These are phyloP conservation scores for Pelodytes ibericus DNA, from an alignment of 2,797 vertebrate genomes.

Conservation along the genomic window DNA sequence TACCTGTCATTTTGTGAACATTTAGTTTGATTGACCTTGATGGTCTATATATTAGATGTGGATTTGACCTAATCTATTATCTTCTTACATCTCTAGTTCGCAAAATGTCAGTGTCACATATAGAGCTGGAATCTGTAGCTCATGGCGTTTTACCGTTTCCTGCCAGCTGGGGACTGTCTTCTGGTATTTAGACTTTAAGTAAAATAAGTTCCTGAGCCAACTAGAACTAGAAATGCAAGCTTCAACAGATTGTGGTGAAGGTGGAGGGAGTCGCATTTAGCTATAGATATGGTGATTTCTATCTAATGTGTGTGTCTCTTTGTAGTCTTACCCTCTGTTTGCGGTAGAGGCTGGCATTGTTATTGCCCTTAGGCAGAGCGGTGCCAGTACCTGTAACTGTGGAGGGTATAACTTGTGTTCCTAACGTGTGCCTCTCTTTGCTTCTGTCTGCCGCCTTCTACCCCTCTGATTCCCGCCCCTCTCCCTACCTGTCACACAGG, in stretches of 20 bases:
- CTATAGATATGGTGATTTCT: neutral
- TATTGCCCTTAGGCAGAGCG: neutral
- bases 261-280: neutral
- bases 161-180: too few species aligned
- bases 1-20: too few species aligned
- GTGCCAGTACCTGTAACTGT: constrained; percentile 40
- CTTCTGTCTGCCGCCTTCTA: constrained; percentile 57
- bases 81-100: too few species aligned
- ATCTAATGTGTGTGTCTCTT: neutral
- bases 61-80: too few species aligned
- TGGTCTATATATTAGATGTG: too few species aligned
- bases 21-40: too few species aligned
- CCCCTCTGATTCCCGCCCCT: constrained; percentile 51
- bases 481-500: constrained; percentile 72
- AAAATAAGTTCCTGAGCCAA: neutral
- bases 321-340: neutral
- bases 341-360: neutral
- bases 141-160: too few species aligned
- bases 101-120: too few species aligned
- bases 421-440: constrained; percentile 46
- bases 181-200: neutral
- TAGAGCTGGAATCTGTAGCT: too few species aligned
- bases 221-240: neutral
- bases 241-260: neutral
- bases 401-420: constrained; percentile 20